A percentile compares a stretch with the other conserved stretches of the same genome.
Evolutionary conservation across 1,140 invertebrate genomes (phyloP).

Genomic region (Heliothis virescens): DNA sequence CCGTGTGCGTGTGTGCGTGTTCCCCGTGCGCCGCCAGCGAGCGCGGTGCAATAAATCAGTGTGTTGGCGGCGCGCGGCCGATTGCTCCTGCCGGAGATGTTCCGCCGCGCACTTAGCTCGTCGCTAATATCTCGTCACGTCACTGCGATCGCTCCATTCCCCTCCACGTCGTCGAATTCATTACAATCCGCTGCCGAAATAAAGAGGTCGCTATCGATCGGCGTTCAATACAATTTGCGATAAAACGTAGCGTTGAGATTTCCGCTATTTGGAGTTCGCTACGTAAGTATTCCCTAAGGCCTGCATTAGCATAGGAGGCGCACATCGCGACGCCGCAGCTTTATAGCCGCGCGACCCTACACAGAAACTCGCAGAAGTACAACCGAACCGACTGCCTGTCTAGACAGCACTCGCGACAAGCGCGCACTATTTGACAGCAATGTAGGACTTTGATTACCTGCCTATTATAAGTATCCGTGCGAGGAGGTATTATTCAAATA

Average conservation of each 20-base stretch:
- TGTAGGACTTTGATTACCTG: not conserved
- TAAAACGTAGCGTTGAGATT: slow-evolving; percentile 32
- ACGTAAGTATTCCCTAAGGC: slow-evolving; percentile 10
- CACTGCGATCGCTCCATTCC: not conserved
- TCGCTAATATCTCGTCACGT: not conserved
- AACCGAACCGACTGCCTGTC: not conserved
- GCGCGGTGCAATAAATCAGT: not conserved
- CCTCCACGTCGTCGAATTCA: not conserved
- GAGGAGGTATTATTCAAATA: too few relatives aligned
- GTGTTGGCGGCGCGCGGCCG: not conserved
- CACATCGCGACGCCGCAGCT: slow-evolving; percentile 9
- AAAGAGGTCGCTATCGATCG: slow-evolving; percentile 34
- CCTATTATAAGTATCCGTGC: too few relatives aligned
- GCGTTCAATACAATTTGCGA: slow-evolving; percentile 24
- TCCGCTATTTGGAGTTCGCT: slow-evolving; percentile 26
- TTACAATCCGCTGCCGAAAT: slow-evolving; percentile 4
- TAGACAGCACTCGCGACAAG: not conserved
- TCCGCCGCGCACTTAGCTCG: not conserved
- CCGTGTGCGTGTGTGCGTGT: too few relatives aligned
- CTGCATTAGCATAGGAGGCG: slow-evolving; percentile 25
- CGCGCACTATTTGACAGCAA: not conserved
- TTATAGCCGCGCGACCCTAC: not conserved
- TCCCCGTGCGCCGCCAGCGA: not conserved
- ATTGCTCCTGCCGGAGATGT: not conserved
- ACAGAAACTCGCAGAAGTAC: not conserved